Evolutionary conservation across 92 coral and sea anemone genomes (phyloP).

Genomic region (Heliopora coerulea): DNA sequence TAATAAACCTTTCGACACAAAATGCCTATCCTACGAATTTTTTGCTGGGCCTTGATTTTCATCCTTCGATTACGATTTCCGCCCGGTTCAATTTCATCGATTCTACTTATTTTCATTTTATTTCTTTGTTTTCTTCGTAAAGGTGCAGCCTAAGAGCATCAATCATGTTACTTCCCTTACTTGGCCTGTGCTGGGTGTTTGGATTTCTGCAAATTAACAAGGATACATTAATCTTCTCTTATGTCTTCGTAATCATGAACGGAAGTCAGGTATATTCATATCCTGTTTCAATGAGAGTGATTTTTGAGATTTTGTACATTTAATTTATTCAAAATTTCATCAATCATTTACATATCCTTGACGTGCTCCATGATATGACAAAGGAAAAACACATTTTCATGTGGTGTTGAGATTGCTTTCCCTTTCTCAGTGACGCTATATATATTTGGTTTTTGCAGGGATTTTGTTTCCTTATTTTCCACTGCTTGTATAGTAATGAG

Average conservation of each 20-base stretch:
- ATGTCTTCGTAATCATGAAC: conserved; percentile 70
- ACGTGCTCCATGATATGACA: no score
- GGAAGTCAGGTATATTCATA: conserved; percentile 64
- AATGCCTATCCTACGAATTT: no score
- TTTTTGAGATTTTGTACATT: neutral
- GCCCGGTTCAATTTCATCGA: no score
- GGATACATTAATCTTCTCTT: conserved; percentile 64
- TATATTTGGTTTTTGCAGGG: conserved; percentile 61
- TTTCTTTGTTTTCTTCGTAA: neutral
- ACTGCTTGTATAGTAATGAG: conserved; percentile 67
- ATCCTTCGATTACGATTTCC: no score
- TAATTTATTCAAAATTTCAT: no score
- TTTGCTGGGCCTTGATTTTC: no score
- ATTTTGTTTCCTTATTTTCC: conserved; percentile 64
- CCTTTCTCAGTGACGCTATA: neutral
- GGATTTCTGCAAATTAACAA: conserved; percentile 78
- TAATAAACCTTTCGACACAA: no score
- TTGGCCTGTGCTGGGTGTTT: conserved; percentile 78
- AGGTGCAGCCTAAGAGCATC: conserved; percentile 78
- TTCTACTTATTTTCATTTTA: no score
- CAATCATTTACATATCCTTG: no score
- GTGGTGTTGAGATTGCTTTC: no score
- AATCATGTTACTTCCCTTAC: conserved; percentile 73
- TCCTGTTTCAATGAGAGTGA: neutral
- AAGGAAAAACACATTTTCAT: no score